These are phyloP conservation scores for Sciurus vulgaris DNA, from an alignment of 2,797 vertebrate genomes.

Conservation along the genomic window DNA sequence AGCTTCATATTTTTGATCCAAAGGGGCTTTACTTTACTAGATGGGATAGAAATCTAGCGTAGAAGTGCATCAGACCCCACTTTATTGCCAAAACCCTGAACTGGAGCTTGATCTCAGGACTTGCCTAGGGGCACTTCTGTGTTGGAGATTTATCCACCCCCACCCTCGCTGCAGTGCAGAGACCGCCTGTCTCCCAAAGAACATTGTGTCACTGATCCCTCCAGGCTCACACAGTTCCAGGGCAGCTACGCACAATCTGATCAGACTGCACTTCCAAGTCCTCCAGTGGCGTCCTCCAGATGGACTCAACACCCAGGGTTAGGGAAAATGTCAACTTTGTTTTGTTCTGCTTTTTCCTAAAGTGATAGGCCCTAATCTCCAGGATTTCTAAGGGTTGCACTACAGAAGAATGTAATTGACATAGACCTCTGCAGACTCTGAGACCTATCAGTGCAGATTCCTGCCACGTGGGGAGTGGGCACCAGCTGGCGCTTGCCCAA, in stretches of 20 bases:
- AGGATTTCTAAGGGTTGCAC: conserved; percentile 89
- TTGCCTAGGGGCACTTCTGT: conserved; percentile 65
- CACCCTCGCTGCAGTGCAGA: conserved; percentile 84
- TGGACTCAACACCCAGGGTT: conserved; percentile 85
- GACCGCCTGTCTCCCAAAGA: conserved; percentile 79
- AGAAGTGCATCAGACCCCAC: conserved; percentile 84
- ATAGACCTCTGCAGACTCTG: conserved; percentile 83
- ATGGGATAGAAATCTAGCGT: conserved; percentile 89
- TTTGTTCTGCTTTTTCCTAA: conserved; percentile 80
- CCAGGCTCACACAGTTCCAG: conserved; percentile 84
- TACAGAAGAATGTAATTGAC: no score
- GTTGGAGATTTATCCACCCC: conserved; percentile 77
- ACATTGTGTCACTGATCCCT: conserved; percentile 80
- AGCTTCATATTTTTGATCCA: conserved; percentile 90
- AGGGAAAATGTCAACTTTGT: conserved; percentile 84
- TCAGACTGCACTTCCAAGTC: conserved; percentile 80
- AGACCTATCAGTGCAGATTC: conserved; percentile 83
- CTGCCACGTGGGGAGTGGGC: no score
- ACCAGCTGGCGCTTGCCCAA: no score
- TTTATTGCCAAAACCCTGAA: conserved; percentile 88
- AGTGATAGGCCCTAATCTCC: conserved; percentile 88
- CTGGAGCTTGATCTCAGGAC: conserved; percentile 84
- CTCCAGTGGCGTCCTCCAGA: conserved; percentile 73
- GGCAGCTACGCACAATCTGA: conserved; percentile 85
- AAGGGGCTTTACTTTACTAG: conserved; percentile 92